These are phyloP conservation scores for Xanthia icteritia DNA, from an alignment of 2,888 invertebrate species.

Conservation along the genomic window DNA sequence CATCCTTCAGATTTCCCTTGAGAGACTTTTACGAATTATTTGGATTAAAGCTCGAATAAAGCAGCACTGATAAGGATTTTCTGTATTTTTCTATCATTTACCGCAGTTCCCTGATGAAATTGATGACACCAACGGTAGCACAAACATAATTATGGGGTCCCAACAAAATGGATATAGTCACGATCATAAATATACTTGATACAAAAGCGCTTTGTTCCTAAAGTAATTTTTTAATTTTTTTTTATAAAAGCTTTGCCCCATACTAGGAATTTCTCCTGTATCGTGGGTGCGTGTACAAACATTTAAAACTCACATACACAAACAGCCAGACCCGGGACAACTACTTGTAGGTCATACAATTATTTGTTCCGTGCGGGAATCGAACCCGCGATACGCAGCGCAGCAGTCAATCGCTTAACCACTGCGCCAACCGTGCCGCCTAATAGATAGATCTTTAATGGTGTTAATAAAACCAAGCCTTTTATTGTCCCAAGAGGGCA, in stretches of 20 bases:
- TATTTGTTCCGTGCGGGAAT: too few relatives aligned
- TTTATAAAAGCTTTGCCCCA: too few relatives aligned
- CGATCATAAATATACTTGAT: background rate
- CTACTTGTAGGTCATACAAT: too few relatives aligned
- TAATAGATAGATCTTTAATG: background rate
- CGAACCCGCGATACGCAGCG: too few relatives aligned
- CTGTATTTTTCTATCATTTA: constrained; percentile 8
- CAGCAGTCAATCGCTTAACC: too few relatives aligned
- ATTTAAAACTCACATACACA: too few relatives aligned
- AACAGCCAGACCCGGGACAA: too few relatives aligned
- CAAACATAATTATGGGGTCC: background rate
- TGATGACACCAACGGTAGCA: background rate
- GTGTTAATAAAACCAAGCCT: background rate
- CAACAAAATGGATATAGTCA: background rate
- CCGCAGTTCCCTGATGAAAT: background rate
- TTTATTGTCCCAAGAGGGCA: background rate
- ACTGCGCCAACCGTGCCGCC: too few relatives aligned
- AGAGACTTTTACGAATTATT: constrained; percentile 44
- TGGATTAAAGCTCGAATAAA: constrained; percentile 45
- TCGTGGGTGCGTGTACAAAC: too few relatives aligned
- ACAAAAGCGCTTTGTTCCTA: background rate
- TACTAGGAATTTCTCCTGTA: too few relatives aligned
- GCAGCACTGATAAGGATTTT: constrained; percentile 19
- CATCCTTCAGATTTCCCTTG: constrained; percentile 52
- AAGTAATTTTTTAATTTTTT: too few relatives aligned